Evolutionary conservation across 2,888 invertebrate species (phyloP), one percentile per base, ranked within the genome.

Genomic region (Tridacna crocea): DNA sequence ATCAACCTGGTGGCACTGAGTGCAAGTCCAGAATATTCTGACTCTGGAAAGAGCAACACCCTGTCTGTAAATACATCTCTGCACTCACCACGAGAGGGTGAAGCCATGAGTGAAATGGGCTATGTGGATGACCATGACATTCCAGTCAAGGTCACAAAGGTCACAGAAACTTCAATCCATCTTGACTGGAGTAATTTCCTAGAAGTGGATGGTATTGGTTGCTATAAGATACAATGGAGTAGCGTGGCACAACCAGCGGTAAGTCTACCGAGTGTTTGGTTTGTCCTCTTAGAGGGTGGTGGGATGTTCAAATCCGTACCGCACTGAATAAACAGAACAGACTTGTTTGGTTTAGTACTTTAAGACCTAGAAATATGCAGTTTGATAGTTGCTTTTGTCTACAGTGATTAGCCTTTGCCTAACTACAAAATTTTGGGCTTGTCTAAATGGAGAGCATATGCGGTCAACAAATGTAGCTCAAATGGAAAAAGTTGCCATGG

Each of bases 171-270:
- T 12, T 88, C 91, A 19, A 92, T 94, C 55, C 93, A 93, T 75
- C 84, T 94, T 36, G 94, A 94, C 87, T 94, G 94, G 94, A 84
- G 86, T 65, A 83, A 87, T 22, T 93, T 93, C 87, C 60, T 90
- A 47, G 92, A 92, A 79, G 89, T 91, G 11, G 91, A 92, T 10
- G 93, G 90, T 10, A 86, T 94, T 72, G 85, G 89, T 0, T 91
- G 90, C 80, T 94, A 93, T 87, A 93, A 91, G 81, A 92, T 94
- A 63, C 92, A 92, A 77, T 94, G 94, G 94, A 93, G 92, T 84
- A 93, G 93, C 85, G 92, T 92, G 15, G 93, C 93, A 10, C 94
- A 94, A 78, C 94, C 94, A n/a, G 92, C 92, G 51, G 94, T 94
- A 80, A 90, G 93, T 89, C 12, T 27, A 15, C 27, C 8, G 36